phyloP scores from a whole-genome alignment of 2,113 vertebrate genomes.

The Platysternon megacephalum region DNA sequence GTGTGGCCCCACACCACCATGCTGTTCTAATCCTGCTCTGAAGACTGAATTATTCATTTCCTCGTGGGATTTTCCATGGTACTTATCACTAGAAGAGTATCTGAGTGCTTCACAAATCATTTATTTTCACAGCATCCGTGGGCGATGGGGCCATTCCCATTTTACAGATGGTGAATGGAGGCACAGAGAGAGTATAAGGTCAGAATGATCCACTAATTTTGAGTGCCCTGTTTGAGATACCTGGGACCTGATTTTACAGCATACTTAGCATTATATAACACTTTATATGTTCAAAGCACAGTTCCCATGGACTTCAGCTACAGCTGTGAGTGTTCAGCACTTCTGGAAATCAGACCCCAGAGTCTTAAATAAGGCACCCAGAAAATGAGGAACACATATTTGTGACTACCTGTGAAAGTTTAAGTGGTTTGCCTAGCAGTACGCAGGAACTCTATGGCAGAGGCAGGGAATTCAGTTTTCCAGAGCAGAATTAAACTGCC shows the following conservation, averaged over 20 bases:
- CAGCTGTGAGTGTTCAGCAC: background rate
- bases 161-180: background rate
- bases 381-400: background rate
- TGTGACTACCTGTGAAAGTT: background rate
- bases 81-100: background rate
- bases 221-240: background rate
- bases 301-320: background rate
- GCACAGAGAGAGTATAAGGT: background rate
- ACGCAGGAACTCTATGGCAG: background rate
- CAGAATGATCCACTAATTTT: background rate
- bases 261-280: background rate
- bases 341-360: background rate
- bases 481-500: background rate
- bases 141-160: accelerated
- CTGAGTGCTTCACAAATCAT: accelerated
- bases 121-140: background rate
- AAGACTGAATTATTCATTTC: background rate
- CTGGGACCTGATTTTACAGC: background rate
- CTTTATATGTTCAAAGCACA: background rate
- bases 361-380: background rate
- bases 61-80: background rate
- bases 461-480: background rate
- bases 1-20: background rate
- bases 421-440: background rate
- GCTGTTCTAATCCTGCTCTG: background rate